Evolutionary conservation across 2,888 invertebrate genomes (phyloP).

Genomic region (Mechanitis messenoides): DNA sequence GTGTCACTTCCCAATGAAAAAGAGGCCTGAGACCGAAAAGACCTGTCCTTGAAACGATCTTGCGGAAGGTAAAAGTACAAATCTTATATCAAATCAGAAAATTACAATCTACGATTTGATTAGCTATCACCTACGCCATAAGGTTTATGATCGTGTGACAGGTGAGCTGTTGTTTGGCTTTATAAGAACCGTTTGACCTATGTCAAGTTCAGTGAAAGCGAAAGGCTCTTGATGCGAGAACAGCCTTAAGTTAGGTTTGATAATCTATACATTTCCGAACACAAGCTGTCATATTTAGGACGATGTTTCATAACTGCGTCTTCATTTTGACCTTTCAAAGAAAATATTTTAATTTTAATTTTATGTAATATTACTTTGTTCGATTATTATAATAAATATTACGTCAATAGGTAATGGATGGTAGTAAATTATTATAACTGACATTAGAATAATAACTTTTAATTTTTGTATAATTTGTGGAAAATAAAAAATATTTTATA

Average conservation of each 20-base stretch:
- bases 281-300: not conserved
- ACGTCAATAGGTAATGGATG: not conserved
- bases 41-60: conserved; percentile 60
- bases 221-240: conserved; percentile 35
- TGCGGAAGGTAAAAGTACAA: conserved; percentile 47
- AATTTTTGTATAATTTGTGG: too few species aligned
- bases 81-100: conserved; percentile 32
- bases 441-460: too few species aligned
- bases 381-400: too few species aligned
- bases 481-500: too few species aligned
- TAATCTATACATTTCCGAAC: not conserved
- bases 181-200: conserved; percentile 42
- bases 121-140: conserved; percentile 23
- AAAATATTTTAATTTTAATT: too few species aligned
- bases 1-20: conserved; percentile 72
- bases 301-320: too few species aligned
- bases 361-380: too few species aligned
- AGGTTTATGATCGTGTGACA: conserved; percentile 40
- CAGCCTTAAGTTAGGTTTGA: conserved; percentile 6
- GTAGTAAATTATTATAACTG: not conserved
- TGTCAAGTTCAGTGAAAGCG: conserved; percentile 66
- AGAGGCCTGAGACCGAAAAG: conserved; percentile 56
- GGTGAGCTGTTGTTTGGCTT: conserved; percentile 38
- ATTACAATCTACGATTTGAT: conserved; percentile 15
- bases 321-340: too few species aligned